Conservation (phyloP, 1,140 invertebrate genomes). For the Vanessa atalanta region DNA sequence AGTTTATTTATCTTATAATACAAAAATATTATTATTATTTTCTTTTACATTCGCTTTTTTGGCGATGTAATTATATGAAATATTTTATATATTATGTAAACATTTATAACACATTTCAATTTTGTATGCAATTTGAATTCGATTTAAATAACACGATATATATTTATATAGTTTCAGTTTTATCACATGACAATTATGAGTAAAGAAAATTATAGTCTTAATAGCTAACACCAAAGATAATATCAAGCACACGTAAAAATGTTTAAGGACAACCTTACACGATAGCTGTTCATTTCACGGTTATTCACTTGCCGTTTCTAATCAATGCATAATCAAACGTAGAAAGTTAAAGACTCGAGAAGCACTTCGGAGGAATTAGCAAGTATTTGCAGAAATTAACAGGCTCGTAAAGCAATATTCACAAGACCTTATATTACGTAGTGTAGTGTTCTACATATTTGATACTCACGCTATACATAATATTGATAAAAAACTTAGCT, state of each 20-base stretch:
- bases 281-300: neutral
- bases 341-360: slow-evolving; percentile 22
- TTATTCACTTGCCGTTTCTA: slow-evolving; percentile 7
- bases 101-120: too few relatives aligned
- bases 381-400: slow-evolving; percentile 19
- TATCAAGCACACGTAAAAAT: neutral
- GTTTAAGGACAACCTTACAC: neutral
- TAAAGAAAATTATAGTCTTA: too few relatives aligned
- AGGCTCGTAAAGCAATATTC: slow-evolving; percentile 6
- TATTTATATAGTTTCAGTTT: too few relatives aligned
- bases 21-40: too few relatives aligned
- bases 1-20: too few relatives aligned
- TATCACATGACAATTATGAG: too few relatives aligned
- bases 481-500: neutral
- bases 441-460: neutral
- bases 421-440: neutral
- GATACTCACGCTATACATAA: neutral
- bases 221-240: too few relatives aligned
- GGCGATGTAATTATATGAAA: too few relatives aligned
- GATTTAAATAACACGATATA: too few relatives aligned
- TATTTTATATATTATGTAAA: too few relatives aligned
- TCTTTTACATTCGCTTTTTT: too few relatives aligned
- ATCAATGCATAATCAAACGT: slow-evolving; percentile 26
- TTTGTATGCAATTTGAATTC: too few relatives aligned
- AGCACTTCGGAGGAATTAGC: slow-evolving; percentile 23